Base-by-base conservation (phyloP, 2,888 invertebrate species). In the Miltochrista miniata region DNA sequence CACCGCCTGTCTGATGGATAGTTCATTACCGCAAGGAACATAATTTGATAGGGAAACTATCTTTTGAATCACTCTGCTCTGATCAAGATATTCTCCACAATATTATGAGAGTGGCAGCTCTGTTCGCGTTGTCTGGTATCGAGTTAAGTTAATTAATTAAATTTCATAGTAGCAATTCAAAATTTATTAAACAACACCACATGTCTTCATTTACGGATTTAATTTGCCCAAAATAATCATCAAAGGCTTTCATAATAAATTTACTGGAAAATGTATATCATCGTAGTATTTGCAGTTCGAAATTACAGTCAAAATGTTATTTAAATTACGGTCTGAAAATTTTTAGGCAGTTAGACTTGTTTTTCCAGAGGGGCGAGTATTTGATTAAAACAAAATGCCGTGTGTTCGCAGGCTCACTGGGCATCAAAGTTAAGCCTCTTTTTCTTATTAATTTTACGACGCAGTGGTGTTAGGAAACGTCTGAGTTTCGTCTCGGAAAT, bases 311-410 rank as follows among this genome's bases (percentile, higher is more conserved):
- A 43, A 18, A 48, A 18, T 33, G 15, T 36, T 35, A 30, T 37
- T 30, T 30, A 36, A 30, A 29, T 45, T 14, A 37, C 13, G 14
- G n/a, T 24, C 9, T 7, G 18, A 10, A 9, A 36, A 36, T 36
- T 12, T 34, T 42, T 15, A 18, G 2, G n/a, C 37, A 50, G 45
- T 50, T 45, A 42, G 33, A 46, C 36, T 31, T 35, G 45, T 46
- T 51, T 45, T 51, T 37, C 37, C 40, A 36, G n/a, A 14, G 37
- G 29, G 14, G 35, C 39, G 15, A 45, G 37, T 29, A 51, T 51
- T 51, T 51, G 51, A 51, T 51, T 51, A 45, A 45, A 45, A 41
- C 43, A 34, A 36, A 51, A 51, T 42, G 50, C 41, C 35, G 18
- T 4, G 5, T 24, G 2, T 5, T 24, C 18, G 18, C 18, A 24